Conservation (phyloP, 2,888 invertebrate genomes). For the Ophonus ardosiacus region DNA sequence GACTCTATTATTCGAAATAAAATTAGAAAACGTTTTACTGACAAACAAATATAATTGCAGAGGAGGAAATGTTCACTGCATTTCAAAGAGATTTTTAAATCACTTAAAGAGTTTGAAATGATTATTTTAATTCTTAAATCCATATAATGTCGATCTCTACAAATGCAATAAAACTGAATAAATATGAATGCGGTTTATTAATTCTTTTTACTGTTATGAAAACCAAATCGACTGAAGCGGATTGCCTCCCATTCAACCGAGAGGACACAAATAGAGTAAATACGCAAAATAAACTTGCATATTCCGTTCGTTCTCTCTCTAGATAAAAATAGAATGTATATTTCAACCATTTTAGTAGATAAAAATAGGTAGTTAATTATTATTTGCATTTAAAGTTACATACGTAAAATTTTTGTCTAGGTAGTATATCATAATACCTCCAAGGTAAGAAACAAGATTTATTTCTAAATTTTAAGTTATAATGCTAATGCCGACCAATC, state of each 20-base stretch:
- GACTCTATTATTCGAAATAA: slow-evolving; percentile 14
- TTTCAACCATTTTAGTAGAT: background rate
- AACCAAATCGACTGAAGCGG: background rate
- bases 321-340: background rate
- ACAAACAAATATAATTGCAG: background rate
- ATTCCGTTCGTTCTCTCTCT: background rate
- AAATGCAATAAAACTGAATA: background rate
- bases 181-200: background rate
- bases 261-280: background rate
- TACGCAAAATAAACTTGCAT: background rate
- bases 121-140: background rate
- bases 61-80: background rate
- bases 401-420: no score
- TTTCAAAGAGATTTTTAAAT: background rate
- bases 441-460: no score
- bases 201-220: background rate
- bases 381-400: background rate
- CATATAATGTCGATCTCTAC: background rate
- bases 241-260: background rate
- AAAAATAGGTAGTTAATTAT: background rate
- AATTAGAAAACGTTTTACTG: background rate
- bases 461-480: no score
- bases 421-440: no score
- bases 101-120: background rate
- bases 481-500: no score